Percentiles rank a stretch among this genome's conserved stretches.
Evolutionary conservation across 2,113 vertebrate genomes (phyloP).

Genomic region (Pica pica): DNA sequence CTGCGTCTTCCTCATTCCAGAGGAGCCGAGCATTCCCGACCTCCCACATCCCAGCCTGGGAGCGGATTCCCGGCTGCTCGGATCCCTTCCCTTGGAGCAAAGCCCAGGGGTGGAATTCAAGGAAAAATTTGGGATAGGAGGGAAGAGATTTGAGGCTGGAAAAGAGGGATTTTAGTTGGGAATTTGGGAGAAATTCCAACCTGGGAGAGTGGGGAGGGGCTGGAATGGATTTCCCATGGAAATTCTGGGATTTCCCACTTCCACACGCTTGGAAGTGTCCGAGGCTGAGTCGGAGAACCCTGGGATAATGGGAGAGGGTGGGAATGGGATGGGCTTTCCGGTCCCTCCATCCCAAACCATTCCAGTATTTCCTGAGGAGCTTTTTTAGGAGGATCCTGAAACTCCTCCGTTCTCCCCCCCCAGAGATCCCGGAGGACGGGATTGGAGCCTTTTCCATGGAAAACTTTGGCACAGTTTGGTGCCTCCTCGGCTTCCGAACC

Average conservation of each 20-base stretch:
- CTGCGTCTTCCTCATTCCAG: neutral
- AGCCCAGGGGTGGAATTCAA: neutral
- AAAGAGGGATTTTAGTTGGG: neutral
- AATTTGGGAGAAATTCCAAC: neutral
- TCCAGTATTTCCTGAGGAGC: neutral
- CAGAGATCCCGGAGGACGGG: neutral
- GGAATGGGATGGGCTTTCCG: too few species aligned
- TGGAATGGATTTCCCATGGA: neutral
- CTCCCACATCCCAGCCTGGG: neutral
- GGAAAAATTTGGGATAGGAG: neutral
- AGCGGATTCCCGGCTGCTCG: accelerated
- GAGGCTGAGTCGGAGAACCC: accelerated
- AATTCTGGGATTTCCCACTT: neutral
- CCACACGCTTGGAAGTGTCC: neutral
- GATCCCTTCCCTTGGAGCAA: neutral
- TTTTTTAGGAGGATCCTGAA: neutral
- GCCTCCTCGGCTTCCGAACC: neutral
- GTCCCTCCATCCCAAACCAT: neutral
- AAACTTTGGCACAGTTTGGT: accelerated
- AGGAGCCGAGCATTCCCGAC: accelerated
- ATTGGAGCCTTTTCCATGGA: neutral
- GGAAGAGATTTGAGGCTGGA: neutral
- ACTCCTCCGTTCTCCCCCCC: neutral
- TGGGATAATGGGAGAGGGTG: accelerated
- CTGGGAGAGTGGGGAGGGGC: neutral